Base-by-base conservation (phyloP, 2,113 vertebrate species). In the Planiliza haematocheilus region DNA sequence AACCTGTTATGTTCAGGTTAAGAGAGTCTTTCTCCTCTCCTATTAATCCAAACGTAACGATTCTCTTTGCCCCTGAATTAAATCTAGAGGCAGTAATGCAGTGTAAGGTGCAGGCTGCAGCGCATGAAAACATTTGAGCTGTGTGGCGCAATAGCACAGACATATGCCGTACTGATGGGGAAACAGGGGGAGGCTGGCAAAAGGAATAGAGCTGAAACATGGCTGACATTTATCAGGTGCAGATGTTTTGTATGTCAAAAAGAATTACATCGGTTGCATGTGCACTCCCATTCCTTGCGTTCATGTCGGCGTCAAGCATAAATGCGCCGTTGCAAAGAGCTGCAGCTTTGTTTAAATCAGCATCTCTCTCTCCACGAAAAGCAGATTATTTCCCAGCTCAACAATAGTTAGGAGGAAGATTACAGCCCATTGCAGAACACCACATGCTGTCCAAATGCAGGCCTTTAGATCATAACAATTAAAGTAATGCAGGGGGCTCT, bases 401-500 rank as follows among this genome's bases (percentile, higher is more conserved):
- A 82, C 87, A 83, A 71, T 82, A 82, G 70, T 85, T 66, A 59
- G 49, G 76, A 81, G 81, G 74, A 81, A 61, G 88, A 92, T 90
- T 91, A 92, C 24, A 57, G 77, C 66, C 7, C 30, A 21, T 63
- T 74, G 52, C 81, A 74, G 82, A 52, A 56, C 81, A 69, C 36
- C 59, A 51, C 74, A 80, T 74, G 70, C 77, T 68, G 74, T 79
- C 80, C 41, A 62, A 73, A 63, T 21, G 57, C 66, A 77, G 66
- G 71, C 61, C 75, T 86, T 90, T 76, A 84, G 66, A 79, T 81
- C 68, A 81, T 65, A 82, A 88, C 87, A 92, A 93, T 93, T 91
- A 92, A 80, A 86, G 80, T 89, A 92, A 91, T 93, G 90, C 80
- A 71, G 65, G 13, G 80, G 67, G 58, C 62, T 75, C 61, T 18